Percentiles rank a stretch among this genome's conserved stretches.
Evolutionary conservation across 2,113 vertebrate genomes (phyloP).

Genomic region (Zosterops lateralis): DNA sequence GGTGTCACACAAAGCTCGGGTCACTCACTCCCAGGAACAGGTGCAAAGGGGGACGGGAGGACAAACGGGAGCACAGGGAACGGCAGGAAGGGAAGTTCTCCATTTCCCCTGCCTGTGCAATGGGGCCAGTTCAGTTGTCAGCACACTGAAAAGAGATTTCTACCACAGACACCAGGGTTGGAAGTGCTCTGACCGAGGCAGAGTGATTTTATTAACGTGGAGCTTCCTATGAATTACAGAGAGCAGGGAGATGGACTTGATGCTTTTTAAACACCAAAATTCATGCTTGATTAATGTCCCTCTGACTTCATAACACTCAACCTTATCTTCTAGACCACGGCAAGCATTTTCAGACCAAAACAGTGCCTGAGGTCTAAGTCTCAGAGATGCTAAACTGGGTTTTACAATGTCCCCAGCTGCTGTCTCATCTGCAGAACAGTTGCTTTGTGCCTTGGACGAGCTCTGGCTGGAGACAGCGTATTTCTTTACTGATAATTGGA

Average conservation of each 20-base stretch:
- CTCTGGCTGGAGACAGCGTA: background rate
- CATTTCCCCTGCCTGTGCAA: background rate
- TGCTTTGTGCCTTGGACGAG: background rate
- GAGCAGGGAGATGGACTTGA: background rate
- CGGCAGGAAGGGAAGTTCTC: accelerated
- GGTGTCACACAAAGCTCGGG: background rate
- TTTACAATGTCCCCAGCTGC: background rate
- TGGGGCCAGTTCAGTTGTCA: background rate
- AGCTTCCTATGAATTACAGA: background rate
- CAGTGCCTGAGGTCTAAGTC: background rate
- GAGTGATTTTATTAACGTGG: background rate
- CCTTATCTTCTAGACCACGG: background rate
- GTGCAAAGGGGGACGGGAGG: background rate
- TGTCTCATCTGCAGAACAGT: background rate
- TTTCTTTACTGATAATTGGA: background rate
- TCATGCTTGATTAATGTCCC: background rate
- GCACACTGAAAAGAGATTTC: background rate
- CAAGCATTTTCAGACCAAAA: background rate
- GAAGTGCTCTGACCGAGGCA: background rate
- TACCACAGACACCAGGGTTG: background rate
- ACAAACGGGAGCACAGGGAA: accelerated
- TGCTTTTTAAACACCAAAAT: background rate
- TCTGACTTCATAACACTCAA: background rate
- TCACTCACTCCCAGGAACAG: background rate
- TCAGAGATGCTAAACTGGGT: background rate